Evolutionary conservation across 2,797 vertebrate genomes (phyloP).

Genomic region (Hydrolagus colliei): DNA sequence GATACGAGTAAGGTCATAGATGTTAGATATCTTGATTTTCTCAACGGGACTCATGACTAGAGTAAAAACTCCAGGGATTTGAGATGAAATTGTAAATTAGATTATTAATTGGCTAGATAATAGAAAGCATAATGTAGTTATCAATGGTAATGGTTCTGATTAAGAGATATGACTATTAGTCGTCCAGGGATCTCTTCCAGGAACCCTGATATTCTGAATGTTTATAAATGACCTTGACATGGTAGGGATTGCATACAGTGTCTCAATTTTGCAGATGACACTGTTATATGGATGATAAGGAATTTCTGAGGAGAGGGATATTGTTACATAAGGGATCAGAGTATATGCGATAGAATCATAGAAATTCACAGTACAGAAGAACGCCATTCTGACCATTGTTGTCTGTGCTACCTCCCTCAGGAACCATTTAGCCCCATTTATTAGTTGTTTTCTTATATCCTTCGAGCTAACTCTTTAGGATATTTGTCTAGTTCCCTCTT

Average conservation of each 20-base stretch:
- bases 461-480: no score
- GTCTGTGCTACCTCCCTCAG: no score
- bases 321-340: no score
- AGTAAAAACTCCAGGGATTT: background rate
- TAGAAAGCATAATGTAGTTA: conserved; percentile 32
- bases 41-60: conserved; percentile 27
- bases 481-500: no score
- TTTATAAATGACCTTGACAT: conserved; percentile 28
- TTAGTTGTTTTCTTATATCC: no score
- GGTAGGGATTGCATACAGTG: background rate
- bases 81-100: conserved; percentile 33
- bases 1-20: conserved; percentile 12
- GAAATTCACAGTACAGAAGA: no score
- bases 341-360: no score
- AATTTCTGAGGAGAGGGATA: background rate
- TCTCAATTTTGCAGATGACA: background rate
- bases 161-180: conserved; percentile 14
- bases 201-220: background rate
- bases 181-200: conserved; percentile 1
- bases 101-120: conserved; percentile 32
- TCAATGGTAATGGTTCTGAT: conserved; percentile 30
- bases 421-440: no score
- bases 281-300: background rate
- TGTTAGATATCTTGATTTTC: conserved; percentile 23
- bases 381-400: no score